Evolutionary conservation across 2,888 invertebrate species (phyloP), one percentile per base, ranked within the genome.

Genomic region (Resseliella maxima): DNA sequence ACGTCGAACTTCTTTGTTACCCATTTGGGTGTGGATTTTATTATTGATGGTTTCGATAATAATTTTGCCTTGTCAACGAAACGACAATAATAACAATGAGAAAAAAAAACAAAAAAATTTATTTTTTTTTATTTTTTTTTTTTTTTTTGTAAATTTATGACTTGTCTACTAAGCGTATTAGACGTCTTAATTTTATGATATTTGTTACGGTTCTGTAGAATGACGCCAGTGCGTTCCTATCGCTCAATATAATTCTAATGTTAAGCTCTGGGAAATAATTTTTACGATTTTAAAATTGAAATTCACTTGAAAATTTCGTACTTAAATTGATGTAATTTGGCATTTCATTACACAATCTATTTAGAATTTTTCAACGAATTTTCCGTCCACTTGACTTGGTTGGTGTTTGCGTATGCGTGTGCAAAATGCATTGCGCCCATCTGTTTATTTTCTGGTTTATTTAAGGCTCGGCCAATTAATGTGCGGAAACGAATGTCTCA

Each of bases 401-500:
- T 24, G n/a, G 5, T 59, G 24, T 24, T 6, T 18, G 18, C 27
- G 6, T 59, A 2, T 59, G 27, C n/a, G 31, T 72, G 72, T 31
- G 31, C 3, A 50, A 50, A 21, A 72, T 24, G 72, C 31, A n/a
- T 50, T 31, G 72, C 72, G 6, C 35, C 72, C 72, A 72, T 72
- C 72, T 72, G 72, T 72, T 72, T 72, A 18, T 31, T 31, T 72
- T 15, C 15, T 3, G n/a, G 35, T 72, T 72, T 72, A 31, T 72
- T 72, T 72, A 3, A 27, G 24, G 72, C 72, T 5, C 72, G 31
- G 3, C 72, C 35, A 72, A 72, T 72, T 72, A 72, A 72, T 72
- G 35, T 72, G 72, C 72, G 72, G 72, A 72, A 72, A 72, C 35
- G 72, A 72, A 35, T 72, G 72, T 72, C 72, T 72, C 72, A 15